phyloP scores from a whole-genome alignment of 2,797 vertebrate species.

The Ptychobarbus kaznakovi region DNA sequence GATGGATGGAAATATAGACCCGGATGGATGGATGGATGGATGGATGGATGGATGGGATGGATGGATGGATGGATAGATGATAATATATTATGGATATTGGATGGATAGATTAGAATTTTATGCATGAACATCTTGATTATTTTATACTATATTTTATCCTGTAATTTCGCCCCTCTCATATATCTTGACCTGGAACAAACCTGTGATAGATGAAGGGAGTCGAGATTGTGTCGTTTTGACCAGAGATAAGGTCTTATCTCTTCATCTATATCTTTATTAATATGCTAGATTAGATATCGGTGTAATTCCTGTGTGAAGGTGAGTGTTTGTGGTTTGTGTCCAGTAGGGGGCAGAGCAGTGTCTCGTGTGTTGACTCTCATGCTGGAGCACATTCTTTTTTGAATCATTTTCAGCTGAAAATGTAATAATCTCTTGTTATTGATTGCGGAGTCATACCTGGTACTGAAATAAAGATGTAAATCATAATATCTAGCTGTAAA shows the following conservation, averaged over 20 bases:
- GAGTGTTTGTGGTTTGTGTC: conserved; percentile 20
- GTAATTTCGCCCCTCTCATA: neutral
- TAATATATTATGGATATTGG: too few species aligned
- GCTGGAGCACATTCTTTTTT: conserved; percentile 30
- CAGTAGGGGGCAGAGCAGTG: conserved; percentile 52
- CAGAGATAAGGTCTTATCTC: neutral
- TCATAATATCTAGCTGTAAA: neutral
- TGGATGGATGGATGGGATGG: too few species aligned
- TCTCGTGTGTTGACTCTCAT: conserved; percentile 12
- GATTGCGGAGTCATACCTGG: neutral
- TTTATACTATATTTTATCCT: neutral
- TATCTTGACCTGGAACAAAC: neutral
- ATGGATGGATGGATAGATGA: too few species aligned
- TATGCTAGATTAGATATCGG: neutral
- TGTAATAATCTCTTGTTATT: conserved; percentile 1
- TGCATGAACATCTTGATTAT: too few species aligned
- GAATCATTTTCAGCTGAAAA: conserved; percentile 12
- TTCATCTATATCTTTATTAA: neutral
- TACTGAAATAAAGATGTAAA: neutral
- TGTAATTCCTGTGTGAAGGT: neutral
- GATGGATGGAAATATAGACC: too few species aligned
- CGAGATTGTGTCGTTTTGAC: neutral
- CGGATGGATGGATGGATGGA: too few species aligned
- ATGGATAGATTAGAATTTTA: too few species aligned
- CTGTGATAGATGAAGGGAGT: neutral